Base-by-base conservation (phyloP, 2,113 vertebrate species). In the Brachirus orientalis region DNA sequence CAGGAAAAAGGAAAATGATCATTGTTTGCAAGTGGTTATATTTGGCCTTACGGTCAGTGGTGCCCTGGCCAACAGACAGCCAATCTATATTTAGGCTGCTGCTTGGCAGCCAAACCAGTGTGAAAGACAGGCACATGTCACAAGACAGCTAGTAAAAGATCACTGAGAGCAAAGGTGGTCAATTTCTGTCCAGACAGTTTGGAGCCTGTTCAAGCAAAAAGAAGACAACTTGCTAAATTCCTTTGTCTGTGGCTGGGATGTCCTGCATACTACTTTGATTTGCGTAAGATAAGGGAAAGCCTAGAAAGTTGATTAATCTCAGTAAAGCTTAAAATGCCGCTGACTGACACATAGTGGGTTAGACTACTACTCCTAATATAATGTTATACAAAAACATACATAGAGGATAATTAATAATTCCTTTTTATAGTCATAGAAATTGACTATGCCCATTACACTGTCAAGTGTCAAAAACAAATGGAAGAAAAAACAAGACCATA, bases 51-150 rank as follows among this genome's bases (percentile, higher is more conserved):
- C 84, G 83, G 87, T 84, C 83, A 82, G 59, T 47, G 57, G 44
- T 70, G 72, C 76, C 52, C 45, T 52, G 50, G 74, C 78, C 78
- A 75, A 70, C 55, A 72, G 63, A 47, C 78, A 69, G 63, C 11
- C 2, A 19, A 56, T 75, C 88, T 91, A 90, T 84, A 85, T 89
- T 86, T 88, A 91, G 76, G 60, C 73, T 35, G 68, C 74, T 64
- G 75, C 80, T 77, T 81, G 73, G 83, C 77, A 86, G 83, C 57
- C 62, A 17, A 38, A 74, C 40, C 64, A 74, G 80, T 77, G 65
- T 80, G 55, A 79, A 70, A 67, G 70, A 71, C 72, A 73, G 75
- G 46, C 77, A 77, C 80, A 81, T 84, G 85, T 79, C 33, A 47
- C 70, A 80, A 68, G 82, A 77, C 55, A 67, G 59, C 55, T 73